Base-by-base conservation (phyloP, 1,140 invertebrate genomes). In the Harlomillsia oculata region DNA sequence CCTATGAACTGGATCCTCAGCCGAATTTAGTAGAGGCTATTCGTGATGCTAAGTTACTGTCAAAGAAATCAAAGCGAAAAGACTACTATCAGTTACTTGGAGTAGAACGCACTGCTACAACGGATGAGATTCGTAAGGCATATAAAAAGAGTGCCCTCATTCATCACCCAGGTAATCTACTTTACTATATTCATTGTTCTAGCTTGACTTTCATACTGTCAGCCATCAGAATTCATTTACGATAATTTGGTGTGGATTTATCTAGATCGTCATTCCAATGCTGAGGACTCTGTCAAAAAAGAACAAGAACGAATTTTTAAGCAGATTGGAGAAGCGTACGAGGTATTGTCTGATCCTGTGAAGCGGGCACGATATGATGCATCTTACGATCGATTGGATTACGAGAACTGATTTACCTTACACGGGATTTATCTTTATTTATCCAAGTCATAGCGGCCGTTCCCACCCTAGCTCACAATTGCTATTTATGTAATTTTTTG, bases 291-390 rank as follows among this genome's bases (percentile, higher is more conserved):
- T 3, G 85, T 89, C 67, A 85, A 87, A 53, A 86, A 85, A 65
- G 87, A 91, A 67, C 89, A 96, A 71, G 93, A 97, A 72, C 82
- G 83, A 58, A 92, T 89, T 67, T 99, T 99, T 72, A 98, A 99
- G 73, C 94, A 97, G 72, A 80, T 97, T 18, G 91, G 92, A 20
- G 93, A 98, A 75, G 95, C 95, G 0, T 98, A 97, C 71, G 88
- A 87, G 44, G 82, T 98, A 60, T 76, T 99, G 28, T 93, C 89
- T 14, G 93, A 99, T 76, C 80, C 84, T 1, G 89, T 88, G 64
- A 97, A 97, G 72, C 82, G 89, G 64, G 78, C 81, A 18, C 80
- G 92, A 29, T 98, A 96, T 69, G 95, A 98, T 71, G n/a, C n/a
- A n/a, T n/a, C n/a, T n/a, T n/a, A n/a, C n/a, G n/a, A n/a, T n/a